Percentiles rank a stretch among this genome's conserved stretches.
Evolutionary conservation across 2,888 invertebrate genomes (phyloP).

Genomic region (Eurytoma adleriae): DNA sequence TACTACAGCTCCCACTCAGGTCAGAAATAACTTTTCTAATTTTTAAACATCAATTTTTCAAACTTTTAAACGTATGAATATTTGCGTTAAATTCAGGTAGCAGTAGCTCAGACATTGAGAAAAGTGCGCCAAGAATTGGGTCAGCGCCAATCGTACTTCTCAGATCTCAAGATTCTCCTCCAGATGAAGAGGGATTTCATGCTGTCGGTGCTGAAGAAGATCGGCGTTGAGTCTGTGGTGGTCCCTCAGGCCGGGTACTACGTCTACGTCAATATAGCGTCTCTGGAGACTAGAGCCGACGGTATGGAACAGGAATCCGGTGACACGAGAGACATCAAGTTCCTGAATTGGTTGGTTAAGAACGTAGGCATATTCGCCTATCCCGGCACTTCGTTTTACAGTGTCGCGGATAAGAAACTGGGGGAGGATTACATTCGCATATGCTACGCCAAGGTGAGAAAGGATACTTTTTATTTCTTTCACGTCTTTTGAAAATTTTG

Average conservation of each 20-base stretch:
- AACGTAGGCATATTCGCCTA: slow-evolving; percentile 95
- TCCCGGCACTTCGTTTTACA: slow-evolving; percentile 96
- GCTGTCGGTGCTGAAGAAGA: neutral
- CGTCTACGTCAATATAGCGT: neutral
- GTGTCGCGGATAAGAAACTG: slow-evolving; percentile 85
- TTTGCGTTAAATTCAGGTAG: neutral
- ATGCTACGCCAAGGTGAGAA: slow-evolving; percentile 92
- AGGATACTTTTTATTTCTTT: neutral
- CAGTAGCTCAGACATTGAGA: neutral
- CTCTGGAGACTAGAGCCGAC: slow-evolving; percentile 65
- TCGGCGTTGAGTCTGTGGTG: neutral
- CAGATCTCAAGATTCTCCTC: neutral
- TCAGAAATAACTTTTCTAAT: slow-evolving; percentile 64
- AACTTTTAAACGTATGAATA: neutral
- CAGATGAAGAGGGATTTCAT: neutral
- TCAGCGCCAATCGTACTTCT: neutral
- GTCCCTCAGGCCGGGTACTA: neutral
- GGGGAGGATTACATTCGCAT: slow-evolving; percentile 93
- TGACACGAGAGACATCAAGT: slow-evolving; percentile 89
- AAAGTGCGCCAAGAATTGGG: neutral
- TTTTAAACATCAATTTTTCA: too few species aligned
- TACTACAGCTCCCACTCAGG: slow-evolving; percentile 91
- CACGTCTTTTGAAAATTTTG: too few species aligned
- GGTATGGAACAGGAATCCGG: slow-evolving; percentile 82
- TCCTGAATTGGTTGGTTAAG: slow-evolving; percentile 96